A percentile compares a stretch with the other conserved stretches of the same genome.
Evolutionary conservation across 2,113 vertebrate genomes (phyloP).

Genomic region (Hyaena hyaena): DNA sequence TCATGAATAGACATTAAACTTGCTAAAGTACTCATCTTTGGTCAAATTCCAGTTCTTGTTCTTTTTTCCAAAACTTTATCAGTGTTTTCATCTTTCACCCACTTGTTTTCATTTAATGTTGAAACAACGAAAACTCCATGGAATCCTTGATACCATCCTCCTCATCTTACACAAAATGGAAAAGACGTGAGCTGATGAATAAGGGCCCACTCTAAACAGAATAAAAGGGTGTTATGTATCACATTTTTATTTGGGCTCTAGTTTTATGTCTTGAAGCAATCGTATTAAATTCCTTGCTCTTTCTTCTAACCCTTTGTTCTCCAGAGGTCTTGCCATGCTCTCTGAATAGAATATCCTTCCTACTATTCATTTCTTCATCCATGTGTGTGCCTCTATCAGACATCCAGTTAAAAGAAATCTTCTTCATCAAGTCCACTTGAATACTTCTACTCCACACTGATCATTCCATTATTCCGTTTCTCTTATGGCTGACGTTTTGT

Average conservation of each 20-base stretch:
- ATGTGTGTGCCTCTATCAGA: conserved; percentile 9
- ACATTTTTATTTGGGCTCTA: conserved; percentile 14
- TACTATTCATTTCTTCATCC: not conserved
- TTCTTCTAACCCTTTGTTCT: conserved; percentile 54
- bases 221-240: not conserved
- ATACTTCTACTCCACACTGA: conserved; percentile 28
- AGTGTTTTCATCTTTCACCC: not conserved
- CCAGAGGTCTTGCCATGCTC: not conserved
- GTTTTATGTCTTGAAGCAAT: conserved; percentile 38
- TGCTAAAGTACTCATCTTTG: not conserved
- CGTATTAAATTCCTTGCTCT: conserved; percentile 9
- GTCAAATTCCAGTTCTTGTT: not conserved
- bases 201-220: not conserved
- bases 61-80: not conserved
- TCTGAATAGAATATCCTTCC: conserved; percentile 6
- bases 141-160: not conserved
- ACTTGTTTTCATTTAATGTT: not conserved
- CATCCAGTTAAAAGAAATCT: conserved; percentile 44
- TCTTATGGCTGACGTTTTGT: conserved; percentile 46
- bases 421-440: conserved; percentile 44
- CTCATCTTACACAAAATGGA: not conserved
- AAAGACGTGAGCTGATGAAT: not conserved
- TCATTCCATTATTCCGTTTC: conserved; percentile 66
- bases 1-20: not conserved
- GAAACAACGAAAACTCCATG: not conserved